Conservation (phyloP, 1,140 invertebrate species). For the Trichonephila clavipes region DNA sequence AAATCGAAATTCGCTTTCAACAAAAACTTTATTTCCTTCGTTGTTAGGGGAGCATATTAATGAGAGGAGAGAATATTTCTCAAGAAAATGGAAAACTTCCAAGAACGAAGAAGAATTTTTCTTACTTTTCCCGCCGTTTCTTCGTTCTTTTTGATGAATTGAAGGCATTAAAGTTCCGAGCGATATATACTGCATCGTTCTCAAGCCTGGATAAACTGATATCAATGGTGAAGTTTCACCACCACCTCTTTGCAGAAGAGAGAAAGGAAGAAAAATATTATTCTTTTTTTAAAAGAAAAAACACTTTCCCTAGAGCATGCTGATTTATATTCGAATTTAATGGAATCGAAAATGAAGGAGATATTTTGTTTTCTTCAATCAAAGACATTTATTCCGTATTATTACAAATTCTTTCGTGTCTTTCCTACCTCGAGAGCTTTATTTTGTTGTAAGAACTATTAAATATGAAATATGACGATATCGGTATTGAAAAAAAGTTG, state of each 20-base stretch:
- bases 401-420: not conserved
- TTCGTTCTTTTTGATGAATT: slow-evolving; percentile 20
- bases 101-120: not conserved
- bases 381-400: not conserved
- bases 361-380: not conserved
- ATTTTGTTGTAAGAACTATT: too few relatives aligned
- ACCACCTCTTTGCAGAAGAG: not conserved
- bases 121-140: not conserved
- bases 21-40: slow-evolving; percentile 6
- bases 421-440: too few relatives aligned
- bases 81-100: slow-evolving; percentile 9
- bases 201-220: not conserved
- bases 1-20: not conserved
- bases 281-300: not conserved
- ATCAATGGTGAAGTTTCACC: not conserved
- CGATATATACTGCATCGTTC: not conserved
- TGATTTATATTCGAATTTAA: slow-evolving; percentile 16
- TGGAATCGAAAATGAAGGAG: not conserved
- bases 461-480: too few relatives aligned
- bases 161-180: not conserved
- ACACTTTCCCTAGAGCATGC: not conserved
- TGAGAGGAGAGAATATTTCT: not conserved
- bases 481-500: too few relatives aligned
- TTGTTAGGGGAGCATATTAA: not conserved
- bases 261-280: not conserved